Percentiles rank a stretch among this genome's conserved stretches.
Evolutionary conservation across 2,888 invertebrate species (phyloP).

Genomic region (Horisme vitalbata): DNA sequence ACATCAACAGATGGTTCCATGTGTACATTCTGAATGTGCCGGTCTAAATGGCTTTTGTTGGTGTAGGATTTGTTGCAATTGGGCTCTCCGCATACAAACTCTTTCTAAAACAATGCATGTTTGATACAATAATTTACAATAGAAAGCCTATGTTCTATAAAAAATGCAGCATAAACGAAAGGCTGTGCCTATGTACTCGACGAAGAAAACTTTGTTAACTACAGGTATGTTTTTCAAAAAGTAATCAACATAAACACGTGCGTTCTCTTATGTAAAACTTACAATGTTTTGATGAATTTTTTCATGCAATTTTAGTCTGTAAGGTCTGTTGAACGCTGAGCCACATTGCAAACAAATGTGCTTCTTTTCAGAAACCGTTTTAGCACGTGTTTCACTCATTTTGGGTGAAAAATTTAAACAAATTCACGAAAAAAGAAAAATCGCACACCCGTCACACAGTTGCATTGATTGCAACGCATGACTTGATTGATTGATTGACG

Average conservation of each 20-base stretch:
- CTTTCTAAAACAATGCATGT: slow-evolving; percentile 83
- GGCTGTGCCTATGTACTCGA: no score
- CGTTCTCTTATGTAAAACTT: slow-evolving; percentile 40
- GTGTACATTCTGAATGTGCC: slow-evolving; percentile 79
- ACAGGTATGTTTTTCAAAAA: no score
- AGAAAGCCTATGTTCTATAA: no score
- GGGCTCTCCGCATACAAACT: slow-evolving; percentile 80
- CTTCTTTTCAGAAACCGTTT: slow-evolving; percentile 40
- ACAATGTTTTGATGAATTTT: slow-evolving; percentile 83
- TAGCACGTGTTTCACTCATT: slow-evolving; percentile 19
- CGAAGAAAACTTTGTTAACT: neutral
- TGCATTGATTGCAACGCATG: no score
- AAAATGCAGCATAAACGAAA: no score
- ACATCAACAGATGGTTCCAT: slow-evolving; percentile 52
- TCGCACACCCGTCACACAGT: no score
- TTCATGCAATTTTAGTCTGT: slow-evolving; percentile 80
- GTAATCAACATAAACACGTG: slow-evolving; percentile 5
- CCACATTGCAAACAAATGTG: slow-evolving; percentile 75
- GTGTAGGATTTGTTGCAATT: slow-evolving; percentile 84
- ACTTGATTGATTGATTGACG: no score
- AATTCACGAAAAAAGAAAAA: neutral
- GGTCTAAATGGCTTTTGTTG: slow-evolving; percentile 83
- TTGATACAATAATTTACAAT: no score
- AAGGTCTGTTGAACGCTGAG: slow-evolving; percentile 75
- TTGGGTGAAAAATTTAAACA: neutral